Percentiles rank a stretch among this genome's conserved stretches.
phyloP scores from a whole-genome alignment of 1,140 invertebrate genomes.

The Stratiolaelaps scimitus region DNA sequence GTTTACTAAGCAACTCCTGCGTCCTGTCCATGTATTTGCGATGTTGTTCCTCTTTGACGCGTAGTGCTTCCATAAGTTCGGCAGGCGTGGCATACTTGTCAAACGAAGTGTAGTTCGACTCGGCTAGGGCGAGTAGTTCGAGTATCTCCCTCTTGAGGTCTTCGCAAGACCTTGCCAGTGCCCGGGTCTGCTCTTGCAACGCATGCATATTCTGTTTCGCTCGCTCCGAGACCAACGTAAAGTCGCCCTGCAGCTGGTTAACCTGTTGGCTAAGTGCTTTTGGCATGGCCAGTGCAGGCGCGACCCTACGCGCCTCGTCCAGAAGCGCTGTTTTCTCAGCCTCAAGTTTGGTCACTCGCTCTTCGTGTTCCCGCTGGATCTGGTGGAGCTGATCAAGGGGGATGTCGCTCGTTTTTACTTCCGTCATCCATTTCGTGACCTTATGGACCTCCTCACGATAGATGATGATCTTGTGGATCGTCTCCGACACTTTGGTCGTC shows the following conservation, averaged over 20 bases:
- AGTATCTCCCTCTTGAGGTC: conserved; percentile 23
- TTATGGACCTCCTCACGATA: conserved; percentile 74
- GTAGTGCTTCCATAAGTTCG: conserved; percentile 27
- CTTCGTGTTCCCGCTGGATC: conserved; percentile 18
- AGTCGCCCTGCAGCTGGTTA: conserved; percentile 26
- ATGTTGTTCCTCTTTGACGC: conserved; percentile 18
- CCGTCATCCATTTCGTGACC: conserved; percentile 46
- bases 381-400: conserved; percentile 8
- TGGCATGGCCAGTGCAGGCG: conserved; percentile 14
- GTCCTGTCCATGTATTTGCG: conserved; percentile 14
- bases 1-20: background rate
- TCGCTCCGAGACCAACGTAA: conserved; percentile 19
- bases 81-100: conserved; percentile 11
- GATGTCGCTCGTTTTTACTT: conserved; percentile 32
- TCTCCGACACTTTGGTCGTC: conserved; percentile 77
- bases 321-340: conserved; percentile 26
- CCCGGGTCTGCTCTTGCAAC: conserved; percentile 16
- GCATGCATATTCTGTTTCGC: conserved; percentile 16
- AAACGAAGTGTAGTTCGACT: conserved; percentile 23
- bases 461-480: conserved; percentile 78
- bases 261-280: conserved; percentile 21
- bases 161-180: conserved; percentile 20
- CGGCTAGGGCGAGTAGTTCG: conserved; percentile 13
- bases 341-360: conserved; percentile 17
- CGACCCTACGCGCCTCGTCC: conserved; percentile 25